phyloP scores from a whole-genome alignment of 2,113 vertebrate genomes.

The Silurus glanis region DNA sequence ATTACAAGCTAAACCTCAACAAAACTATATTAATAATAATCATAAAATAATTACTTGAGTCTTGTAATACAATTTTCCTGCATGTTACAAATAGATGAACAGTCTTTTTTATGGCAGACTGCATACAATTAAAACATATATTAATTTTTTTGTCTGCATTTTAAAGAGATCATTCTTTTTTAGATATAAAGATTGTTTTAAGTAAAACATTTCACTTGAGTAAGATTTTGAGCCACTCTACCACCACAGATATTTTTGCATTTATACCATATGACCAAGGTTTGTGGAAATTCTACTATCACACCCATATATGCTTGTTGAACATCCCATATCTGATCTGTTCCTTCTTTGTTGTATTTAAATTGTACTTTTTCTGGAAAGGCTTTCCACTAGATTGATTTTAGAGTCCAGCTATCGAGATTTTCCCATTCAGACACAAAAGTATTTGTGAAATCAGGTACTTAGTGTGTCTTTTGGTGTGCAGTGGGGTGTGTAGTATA shows the following conservation, averaged over 20 bases:
- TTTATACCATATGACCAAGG: neutral
- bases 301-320: neutral
- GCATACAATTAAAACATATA: neutral
- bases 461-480: neutral
- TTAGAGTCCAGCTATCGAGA: neutral
- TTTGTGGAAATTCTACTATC: neutral
- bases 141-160: neutral
- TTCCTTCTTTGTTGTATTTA: neutral
- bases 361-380: no score
- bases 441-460: neutral
- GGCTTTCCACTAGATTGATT: neutral
- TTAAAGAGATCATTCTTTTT: neutral
- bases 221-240: neutral
- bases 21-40: neutral
- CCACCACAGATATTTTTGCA: neutral
- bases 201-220: neutral
- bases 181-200: neutral
- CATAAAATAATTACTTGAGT: neutral
- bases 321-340: neutral
- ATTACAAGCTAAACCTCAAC: neutral
- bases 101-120: neutral
- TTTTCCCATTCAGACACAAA: neutral
- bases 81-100: neutral
- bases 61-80: neutral
- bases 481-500: neutral